Evolutionary conservation across 2,113 vertebrate genomes (phyloP).

Genomic region (Clupea harengus): DNA sequence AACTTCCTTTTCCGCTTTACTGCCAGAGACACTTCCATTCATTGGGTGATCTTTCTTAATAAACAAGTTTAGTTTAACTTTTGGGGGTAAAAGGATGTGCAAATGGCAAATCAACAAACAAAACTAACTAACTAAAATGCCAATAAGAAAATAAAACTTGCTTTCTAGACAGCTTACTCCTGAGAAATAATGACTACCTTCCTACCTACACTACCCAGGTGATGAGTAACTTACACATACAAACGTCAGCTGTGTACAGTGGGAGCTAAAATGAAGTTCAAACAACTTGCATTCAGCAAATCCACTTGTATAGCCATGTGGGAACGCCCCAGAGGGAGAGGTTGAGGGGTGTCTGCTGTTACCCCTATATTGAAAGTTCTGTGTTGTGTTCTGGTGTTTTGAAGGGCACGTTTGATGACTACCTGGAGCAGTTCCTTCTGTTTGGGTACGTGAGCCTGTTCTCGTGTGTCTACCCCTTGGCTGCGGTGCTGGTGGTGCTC

Average conservation of each 20-base stretch:
- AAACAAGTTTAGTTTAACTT: background rate
- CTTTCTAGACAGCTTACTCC: no score
- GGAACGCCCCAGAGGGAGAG: background rate
- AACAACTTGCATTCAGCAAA: background rate
- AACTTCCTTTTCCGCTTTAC: no score
- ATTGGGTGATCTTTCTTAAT: background rate
- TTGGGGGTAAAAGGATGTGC: background rate
- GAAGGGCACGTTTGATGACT: slow-evolving; percentile 97
- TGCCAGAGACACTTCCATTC: background rate
- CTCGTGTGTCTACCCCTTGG: slow-evolving; percentile 94
- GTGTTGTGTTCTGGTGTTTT: background rate
- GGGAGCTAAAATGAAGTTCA: background rate
- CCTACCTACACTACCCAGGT: no score
- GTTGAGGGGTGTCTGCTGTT: background rate
- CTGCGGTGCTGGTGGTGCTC: slow-evolving; percentile 90
- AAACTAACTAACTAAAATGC: no score
- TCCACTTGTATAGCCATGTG: background rate
- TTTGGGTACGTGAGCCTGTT: slow-evolving; percentile 98
- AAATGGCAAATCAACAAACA: no score
- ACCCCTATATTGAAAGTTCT: background rate
- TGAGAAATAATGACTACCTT: no score
- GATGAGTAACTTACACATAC: no score
- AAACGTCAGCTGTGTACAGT: no score
- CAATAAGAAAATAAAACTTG: no score
- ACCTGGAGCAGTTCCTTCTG: slow-evolving; percentile 91